These are phyloP conservation scores for Darevskia nairensis DNA, from an alignment of 2,797 vertebrate genomes.

Conservation along the genomic window DNA sequence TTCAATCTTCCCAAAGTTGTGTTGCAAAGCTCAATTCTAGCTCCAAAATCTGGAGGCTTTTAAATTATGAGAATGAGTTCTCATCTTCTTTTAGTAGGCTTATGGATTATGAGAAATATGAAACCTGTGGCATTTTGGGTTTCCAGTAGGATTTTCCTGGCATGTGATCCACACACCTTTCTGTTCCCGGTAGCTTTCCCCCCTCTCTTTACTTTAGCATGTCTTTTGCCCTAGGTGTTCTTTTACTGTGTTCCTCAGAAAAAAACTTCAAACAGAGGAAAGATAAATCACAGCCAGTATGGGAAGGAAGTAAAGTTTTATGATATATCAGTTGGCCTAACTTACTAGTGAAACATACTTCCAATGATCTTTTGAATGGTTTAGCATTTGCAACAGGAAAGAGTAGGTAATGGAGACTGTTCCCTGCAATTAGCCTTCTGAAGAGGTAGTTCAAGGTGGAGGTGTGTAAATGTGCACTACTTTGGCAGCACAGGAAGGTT, in stretches of 20 bases:
- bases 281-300: not conserved
- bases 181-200: not conserved
- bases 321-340: no score
- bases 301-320: no score
- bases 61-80: not conserved
- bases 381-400: no score
- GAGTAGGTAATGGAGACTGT: no score
- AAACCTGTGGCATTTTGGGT: not conserved
- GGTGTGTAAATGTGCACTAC: not conserved
- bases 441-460: not conserved
- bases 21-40: not conserved
- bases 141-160: not conserved
- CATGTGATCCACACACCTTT: not conserved
- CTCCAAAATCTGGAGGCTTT: not conserved
- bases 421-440: not conserved
- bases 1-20: constrained; percentile 14
- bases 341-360: no score
- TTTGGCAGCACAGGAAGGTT: not conserved
- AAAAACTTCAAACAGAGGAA: not conserved
- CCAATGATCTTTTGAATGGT: no score
- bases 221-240: not conserved
- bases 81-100: not conserved
- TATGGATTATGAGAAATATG: not conserved
- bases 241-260: not conserved
- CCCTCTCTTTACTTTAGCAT: not conserved